Evolutionary conservation across 1,140 invertebrate genomes (phyloP).

Genomic region (Drosophila parabipectinata): DNA sequence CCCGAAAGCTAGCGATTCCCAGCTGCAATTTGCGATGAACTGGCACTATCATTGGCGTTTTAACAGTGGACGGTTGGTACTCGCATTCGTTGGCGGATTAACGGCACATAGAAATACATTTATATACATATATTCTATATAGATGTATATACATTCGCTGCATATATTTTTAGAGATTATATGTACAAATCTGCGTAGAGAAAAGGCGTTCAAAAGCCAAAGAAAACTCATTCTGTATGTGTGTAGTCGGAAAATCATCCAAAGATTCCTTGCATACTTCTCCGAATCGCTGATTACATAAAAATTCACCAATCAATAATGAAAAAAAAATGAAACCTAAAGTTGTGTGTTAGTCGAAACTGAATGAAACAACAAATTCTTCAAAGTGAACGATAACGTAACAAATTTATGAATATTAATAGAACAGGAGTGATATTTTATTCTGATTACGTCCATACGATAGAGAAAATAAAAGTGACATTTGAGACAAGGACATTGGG

Average conservation of each 20-base stretch:
- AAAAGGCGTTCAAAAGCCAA: constrained; percentile 42
- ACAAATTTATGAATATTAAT: constrained; percentile 1
- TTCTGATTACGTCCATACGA: constrained; percentile 40
- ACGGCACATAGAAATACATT: constrained; percentile 66
- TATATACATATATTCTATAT: constrained; percentile 40
- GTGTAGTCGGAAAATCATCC: constrained; percentile 34
- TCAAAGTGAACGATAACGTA: constrained; percentile 15
- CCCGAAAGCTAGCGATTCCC: constrained; percentile 39
- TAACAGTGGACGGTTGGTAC: constrained; percentile 84
- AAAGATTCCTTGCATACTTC: constrained; percentile 29
- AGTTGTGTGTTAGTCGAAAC: constrained; percentile 10
- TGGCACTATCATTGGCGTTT: constrained; percentile 84
- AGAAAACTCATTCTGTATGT: constrained; percentile 66
- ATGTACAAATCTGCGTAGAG: constrained; percentile 67
- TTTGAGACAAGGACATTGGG: constrained; percentile 50
- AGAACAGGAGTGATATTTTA: constrained; percentile 19
- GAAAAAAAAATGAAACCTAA: constrained; percentile 17
- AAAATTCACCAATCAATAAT: constrained; percentile 52
- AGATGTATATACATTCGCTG: constrained; percentile 8
- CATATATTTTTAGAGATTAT: constrained; percentile 43
- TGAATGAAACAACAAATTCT: constrained; percentile 7
- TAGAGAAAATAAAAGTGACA: constrained; percentile 27
- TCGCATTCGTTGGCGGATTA: constrained; percentile 79
- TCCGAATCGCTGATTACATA: constrained; percentile 65
- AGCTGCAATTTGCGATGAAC: constrained; percentile 48